Conservation (phyloP, 2,797 vertebrate genomes). For the Enteromius treurensis region DNA sequence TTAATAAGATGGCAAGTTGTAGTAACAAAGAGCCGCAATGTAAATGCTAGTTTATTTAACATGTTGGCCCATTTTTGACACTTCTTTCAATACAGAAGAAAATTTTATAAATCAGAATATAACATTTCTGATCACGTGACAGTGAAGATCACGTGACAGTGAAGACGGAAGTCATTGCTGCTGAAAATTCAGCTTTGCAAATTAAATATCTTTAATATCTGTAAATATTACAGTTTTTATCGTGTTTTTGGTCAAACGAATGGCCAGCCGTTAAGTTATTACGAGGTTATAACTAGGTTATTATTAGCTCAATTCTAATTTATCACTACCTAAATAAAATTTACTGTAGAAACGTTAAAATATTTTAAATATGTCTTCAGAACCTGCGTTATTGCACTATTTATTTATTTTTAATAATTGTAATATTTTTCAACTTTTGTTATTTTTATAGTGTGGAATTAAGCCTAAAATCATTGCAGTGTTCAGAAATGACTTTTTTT, state of each 20-base stretch:
- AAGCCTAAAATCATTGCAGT: not conserved
- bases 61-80: slow-evolving; percentile 24
- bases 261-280: not conserved
- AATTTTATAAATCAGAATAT: not conserved
- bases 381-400: no score
- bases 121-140: not conserved
- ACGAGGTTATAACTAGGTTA: not conserved
- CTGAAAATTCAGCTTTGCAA: no score
- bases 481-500: not conserved
- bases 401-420: no score
- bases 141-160: not conserved
- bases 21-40: slow-evolving; percentile 44
- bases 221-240: not conserved
- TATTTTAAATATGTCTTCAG: no score
- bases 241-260: not conserved
- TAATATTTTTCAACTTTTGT: no score
- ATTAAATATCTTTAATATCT: not conserved
- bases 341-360: not conserved
- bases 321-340: not conserved
- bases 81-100: slow-evolving; percentile 32
- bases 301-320: not conserved
- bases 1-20: slow-evolving; percentile 52
- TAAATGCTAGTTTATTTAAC: slow-evolving; percentile 52
- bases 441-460: not conserved
- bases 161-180: not conserved